phyloP scores from a whole-genome alignment of 2,113 vertebrate species.

The Oreochromis spilurus region DNA sequence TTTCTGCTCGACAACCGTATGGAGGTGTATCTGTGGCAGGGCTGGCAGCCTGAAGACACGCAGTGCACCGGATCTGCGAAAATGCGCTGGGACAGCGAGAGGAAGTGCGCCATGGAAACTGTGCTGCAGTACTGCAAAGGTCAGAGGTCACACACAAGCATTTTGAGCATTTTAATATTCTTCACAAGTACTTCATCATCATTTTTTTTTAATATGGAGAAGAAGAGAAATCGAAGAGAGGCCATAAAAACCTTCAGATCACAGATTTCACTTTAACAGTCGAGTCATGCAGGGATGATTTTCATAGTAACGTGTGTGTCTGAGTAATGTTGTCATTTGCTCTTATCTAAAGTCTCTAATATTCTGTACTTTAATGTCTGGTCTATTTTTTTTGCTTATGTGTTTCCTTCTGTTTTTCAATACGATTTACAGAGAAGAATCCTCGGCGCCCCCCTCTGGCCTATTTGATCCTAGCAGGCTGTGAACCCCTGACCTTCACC shows the following conservation, averaged over 20 bases:
- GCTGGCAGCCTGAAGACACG: slow-evolving; percentile 68
- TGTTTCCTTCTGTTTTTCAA: background rate
- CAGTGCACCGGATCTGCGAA: slow-evolving; percentile 72
- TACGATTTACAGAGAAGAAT: slow-evolving; percentile 70
- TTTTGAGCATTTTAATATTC: background rate
- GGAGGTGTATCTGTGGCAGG: slow-evolving; percentile 82
- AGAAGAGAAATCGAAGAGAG: background rate
- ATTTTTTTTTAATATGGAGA: background rate
- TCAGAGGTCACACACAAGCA: slow-evolving; percentile 19
- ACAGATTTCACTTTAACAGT: background rate
- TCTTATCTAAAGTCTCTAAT: background rate
- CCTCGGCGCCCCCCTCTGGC: slow-evolving; percentile 72
- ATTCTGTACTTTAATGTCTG: background rate
- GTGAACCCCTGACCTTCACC: slow-evolving; percentile 78
- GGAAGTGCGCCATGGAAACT: slow-evolving; percentile 80
- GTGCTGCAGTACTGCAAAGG: slow-evolving; percentile 79
- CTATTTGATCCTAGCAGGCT: slow-evolving; percentile 74
- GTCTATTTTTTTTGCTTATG: background rate
- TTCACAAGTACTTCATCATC: background rate
- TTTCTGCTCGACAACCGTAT: slow-evolving; percentile 78
- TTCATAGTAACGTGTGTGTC: background rate
- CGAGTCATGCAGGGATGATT: background rate
- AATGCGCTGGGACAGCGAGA: slow-evolving; percentile 78
- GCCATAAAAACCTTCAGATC: background rate
- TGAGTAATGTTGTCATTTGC: background rate